Conservation (phyloP, 2,888 invertebrate species). For the Cetonia aurata region DNA sequence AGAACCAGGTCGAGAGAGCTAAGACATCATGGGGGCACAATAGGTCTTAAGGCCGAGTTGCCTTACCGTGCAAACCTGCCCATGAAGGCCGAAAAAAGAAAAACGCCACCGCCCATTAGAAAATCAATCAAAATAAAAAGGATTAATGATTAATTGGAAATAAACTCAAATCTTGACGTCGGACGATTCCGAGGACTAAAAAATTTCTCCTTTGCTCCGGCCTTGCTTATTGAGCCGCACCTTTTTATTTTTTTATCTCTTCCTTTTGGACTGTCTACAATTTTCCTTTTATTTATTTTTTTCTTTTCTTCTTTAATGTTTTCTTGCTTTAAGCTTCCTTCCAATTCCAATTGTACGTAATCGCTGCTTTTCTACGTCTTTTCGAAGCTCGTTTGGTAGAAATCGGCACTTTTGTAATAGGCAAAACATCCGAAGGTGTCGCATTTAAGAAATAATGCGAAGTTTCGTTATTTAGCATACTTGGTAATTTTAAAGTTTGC, state of each 20-base stretch:
- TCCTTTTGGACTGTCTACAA: constrained; percentile 2
- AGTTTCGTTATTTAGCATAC: not conserved
- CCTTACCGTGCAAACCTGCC: too few relatives aligned
- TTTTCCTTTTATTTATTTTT: not conserved
- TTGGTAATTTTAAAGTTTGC: constrained; percentile 2
- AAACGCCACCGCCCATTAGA: too few relatives aligned
- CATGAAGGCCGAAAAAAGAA: too few relatives aligned
- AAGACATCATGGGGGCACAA: too few relatives aligned
- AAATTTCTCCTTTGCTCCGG: too few relatives aligned
- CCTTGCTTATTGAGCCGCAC: not conserved
- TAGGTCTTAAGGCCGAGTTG: too few relatives aligned
- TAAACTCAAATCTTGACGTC: too few relatives aligned
- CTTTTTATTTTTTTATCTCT: constrained; percentile 2
- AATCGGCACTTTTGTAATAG: constrained; percentile 1
- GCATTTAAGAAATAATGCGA: not conserved
- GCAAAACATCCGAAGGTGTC: constrained; percentile 1
- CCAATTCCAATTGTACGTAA: not conserved
- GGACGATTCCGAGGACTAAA: too few relatives aligned
- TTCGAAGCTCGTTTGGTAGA: not conserved
- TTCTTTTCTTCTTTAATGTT: constrained; percentile 4
- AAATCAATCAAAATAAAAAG: too few relatives aligned
- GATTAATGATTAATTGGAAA: too few relatives aligned
- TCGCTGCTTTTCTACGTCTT: not conserved
- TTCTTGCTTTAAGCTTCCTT: constrained; percentile 3
- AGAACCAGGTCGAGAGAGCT: too few relatives aligned